A percentile compares a stretch with the other conserved stretches of the same genome.
Conservation (phyloP, 2,888 invertebrate species). For the Eumerus sabulonum region DNA sequence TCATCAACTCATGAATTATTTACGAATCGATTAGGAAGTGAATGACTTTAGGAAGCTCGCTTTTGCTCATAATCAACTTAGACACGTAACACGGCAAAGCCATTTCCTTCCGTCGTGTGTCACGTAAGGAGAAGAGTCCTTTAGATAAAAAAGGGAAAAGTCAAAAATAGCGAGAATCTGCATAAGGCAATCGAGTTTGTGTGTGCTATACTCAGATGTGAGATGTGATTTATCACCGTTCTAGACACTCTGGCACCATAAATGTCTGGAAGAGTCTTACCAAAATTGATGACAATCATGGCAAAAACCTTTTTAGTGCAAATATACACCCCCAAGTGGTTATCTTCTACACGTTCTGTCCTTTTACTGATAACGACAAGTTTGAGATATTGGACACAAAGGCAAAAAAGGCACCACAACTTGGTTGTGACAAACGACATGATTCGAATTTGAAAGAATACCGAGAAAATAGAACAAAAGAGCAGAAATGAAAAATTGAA, state of each 20-base stretch:
- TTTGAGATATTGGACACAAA: conserved; percentile 59
- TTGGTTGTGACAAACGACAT: too few species aligned
- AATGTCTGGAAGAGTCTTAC: neutral
- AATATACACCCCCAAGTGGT: conserved; percentile 23
- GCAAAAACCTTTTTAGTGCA: conserved; percentile 16
- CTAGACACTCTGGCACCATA: conserved; percentile 11
- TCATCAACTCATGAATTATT: conserved; percentile 32
- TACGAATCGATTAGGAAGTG: conserved; percentile 32
- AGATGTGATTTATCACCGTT: conserved; percentile 54
- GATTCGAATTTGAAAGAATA: too few species aligned
- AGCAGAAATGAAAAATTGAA: neutral
- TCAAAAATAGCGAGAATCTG: conserved; percentile 26
- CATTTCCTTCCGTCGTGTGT: too few species aligned
- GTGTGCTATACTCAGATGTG: conserved; percentile 5
- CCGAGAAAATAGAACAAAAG: conserved; percentile 12
- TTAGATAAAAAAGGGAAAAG: conserved; percentile 13
- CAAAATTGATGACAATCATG: conserved; percentile 45
- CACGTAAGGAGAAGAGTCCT: too few species aligned
- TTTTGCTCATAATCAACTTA: neutral
- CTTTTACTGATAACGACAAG: conserved; percentile 26
- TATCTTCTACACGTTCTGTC: conserved; percentile 12
- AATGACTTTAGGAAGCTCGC: neutral
- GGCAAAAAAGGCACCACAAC: conserved; percentile 41
- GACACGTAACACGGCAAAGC: neutral
- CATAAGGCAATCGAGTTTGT: conserved; percentile 32